Conservation (phyloP, 2,113 vertebrate genomes). For the Etheostoma cragini region DNA sequence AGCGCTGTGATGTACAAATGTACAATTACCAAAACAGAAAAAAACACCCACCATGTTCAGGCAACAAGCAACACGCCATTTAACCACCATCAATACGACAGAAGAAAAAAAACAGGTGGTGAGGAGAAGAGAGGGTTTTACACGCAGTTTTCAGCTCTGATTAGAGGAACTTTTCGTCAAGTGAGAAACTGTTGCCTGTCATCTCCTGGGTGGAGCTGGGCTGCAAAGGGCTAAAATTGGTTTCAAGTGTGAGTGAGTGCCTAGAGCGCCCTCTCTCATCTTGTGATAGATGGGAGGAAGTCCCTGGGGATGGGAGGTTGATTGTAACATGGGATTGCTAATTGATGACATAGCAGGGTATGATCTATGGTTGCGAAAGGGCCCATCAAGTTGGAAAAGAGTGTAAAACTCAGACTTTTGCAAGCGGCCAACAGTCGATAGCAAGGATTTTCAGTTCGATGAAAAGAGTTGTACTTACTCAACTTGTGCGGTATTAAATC, state of each 20-base stretch:
- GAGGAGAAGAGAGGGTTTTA: slow-evolving; percentile 37
- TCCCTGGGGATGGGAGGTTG: slow-evolving; percentile 67
- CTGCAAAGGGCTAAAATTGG: slow-evolving; percentile 74
- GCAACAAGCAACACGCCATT: slow-evolving; percentile 32
- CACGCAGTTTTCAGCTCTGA: slow-evolving; percentile 49
- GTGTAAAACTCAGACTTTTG: slow-evolving; percentile 47
- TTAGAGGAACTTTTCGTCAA: slow-evolving; percentile 73
- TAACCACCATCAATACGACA: slow-evolving; percentile 26
- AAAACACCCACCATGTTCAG: slow-evolving; percentile 11
- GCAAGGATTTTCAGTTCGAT: slow-evolving; percentile 39
- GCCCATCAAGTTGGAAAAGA: slow-evolving; percentile 59
- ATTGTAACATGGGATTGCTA: slow-evolving; percentile 76
- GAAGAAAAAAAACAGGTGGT: slow-evolving; percentile 23
- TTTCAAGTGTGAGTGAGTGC: slow-evolving; percentile 82
- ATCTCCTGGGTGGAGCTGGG: slow-evolving; percentile 67
- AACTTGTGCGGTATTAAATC: slow-evolving; percentile 55
- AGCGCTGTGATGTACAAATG: slow-evolving; percentile 20
- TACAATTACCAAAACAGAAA: slow-evolving; percentile 41
- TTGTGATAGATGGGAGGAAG: slow-evolving; percentile 70
- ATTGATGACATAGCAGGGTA: slow-evolving; percentile 70
- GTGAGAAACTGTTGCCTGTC: slow-evolving; percentile 68
- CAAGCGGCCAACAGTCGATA: slow-evolving; percentile 32
- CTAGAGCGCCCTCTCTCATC: slow-evolving; percentile 67
- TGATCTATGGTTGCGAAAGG: slow-evolving; percentile 64
- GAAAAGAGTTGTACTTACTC: slow-evolving; percentile 53